Conservation (phyloP, 30 jellyfish, hydroid and myxozoan genomes). For the Cassiopea andromeda region DNA sequence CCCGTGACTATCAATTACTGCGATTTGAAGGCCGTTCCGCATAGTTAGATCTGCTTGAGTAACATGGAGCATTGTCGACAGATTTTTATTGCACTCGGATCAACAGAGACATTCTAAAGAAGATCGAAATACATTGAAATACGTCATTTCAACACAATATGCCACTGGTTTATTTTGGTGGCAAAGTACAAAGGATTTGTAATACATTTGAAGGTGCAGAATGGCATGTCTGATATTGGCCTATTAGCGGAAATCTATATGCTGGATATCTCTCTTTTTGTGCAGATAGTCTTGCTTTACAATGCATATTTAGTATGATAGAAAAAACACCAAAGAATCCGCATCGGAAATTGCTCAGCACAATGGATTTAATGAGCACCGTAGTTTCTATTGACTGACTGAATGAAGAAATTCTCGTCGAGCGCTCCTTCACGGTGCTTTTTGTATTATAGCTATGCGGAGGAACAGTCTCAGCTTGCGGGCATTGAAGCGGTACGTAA, state of each 20-base stretch:
- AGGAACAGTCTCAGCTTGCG: too few relatives aligned
- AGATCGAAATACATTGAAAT: not conserved
- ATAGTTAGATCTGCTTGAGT: slow-evolving; percentile 21
- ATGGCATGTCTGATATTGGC: not conserved
- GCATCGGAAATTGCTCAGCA: too few relatives aligned
- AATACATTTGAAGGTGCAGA: not conserved
- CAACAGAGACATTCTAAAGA: slow-evolving; percentile 9
- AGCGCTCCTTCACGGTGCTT: too few relatives aligned
- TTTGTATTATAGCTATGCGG: too few relatives aligned
- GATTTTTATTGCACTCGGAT: not conserved
- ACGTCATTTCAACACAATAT: not conserved
- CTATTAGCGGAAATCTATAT: not conserved
- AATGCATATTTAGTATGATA: too few relatives aligned
- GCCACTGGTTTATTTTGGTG: slow-evolving; percentile 6
- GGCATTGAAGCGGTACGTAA: too few relatives aligned
- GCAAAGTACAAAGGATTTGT: not conserved
- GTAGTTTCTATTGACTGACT: too few relatives aligned
- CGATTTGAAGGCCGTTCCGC: slow-evolving; percentile 7
- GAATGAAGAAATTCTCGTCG: too few relatives aligned
- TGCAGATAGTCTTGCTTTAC: too few relatives aligned
- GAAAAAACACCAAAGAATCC: too few relatives aligned
- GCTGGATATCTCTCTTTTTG: too few relatives aligned
- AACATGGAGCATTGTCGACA: slow-evolving; percentile 4
- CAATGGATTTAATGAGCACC: too few relatives aligned
- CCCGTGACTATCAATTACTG: not conserved